phyloP scores from a whole-genome alignment of 2,797 vertebrate species.

The Semotilus atromaculatus region DNA sequence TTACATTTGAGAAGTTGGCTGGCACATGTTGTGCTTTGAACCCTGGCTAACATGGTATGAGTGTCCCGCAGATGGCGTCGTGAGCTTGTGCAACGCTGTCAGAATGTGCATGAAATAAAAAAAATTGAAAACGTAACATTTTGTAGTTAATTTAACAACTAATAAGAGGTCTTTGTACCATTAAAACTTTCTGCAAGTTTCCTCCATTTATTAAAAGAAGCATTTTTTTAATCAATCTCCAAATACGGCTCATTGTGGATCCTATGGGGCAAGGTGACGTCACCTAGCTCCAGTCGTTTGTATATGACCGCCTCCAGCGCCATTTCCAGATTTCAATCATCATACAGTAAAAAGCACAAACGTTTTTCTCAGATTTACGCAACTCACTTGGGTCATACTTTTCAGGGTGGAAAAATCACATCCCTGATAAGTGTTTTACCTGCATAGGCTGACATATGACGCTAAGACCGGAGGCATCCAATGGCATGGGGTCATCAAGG shows the following conservation, averaged over 20 bases:
- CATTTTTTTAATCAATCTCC: too few species aligned
- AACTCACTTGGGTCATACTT: not conserved
- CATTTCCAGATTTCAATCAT: not conserved
- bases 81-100: not conserved
- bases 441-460: slow-evolving; percentile 92
- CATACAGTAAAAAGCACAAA: not conserved
- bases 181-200: too few species aligned
- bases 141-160: not conserved
- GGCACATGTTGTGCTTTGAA: not conserved
- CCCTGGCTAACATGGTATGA: too few species aligned
- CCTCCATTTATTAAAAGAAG: too few species aligned
- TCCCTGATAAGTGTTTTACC: slow-evolving; percentile 70
- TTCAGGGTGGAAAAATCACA: not conserved
- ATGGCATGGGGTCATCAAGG: slow-evolving; percentile 83
- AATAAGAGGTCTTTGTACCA: too few species aligned
- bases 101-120: not conserved
- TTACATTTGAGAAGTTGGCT: not conserved
- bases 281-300: too few species aligned
- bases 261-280: too few species aligned
- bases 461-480: slow-evolving; percentile 79
- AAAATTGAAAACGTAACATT: not conserved
- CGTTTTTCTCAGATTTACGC: not conserved
- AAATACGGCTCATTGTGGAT: too few species aligned
- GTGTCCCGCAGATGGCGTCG: too few species aligned
- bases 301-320: too few species aligned